Conservation (phyloP, 2,888 invertebrate species). For the Aleiodes alternator region DNA sequence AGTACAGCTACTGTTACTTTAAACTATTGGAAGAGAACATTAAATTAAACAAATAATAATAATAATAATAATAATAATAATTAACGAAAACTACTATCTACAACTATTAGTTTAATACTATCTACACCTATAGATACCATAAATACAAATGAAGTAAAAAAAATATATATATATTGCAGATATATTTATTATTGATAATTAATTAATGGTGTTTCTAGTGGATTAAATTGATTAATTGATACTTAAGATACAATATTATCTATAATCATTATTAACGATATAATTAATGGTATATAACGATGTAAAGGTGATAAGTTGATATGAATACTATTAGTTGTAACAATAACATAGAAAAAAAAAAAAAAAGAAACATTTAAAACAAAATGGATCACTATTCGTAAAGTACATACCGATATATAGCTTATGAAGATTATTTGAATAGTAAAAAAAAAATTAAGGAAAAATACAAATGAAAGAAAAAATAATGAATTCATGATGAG, state of each 20-base stretch:
- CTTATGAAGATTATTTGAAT: conserved; percentile 70
- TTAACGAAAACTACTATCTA: conserved; percentile 23
- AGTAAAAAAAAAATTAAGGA: conserved; percentile 60
- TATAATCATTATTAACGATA: conserved; percentile 68
- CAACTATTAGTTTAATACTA: conserved; percentile 58
- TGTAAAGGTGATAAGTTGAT: conserved; percentile 72
- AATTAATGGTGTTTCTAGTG: conserved; percentile 73
- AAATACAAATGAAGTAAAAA: conserved; percentile 31
- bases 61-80: conserved; percentile 48
- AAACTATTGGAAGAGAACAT: conserved; percentile 38
- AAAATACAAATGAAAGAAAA: conserved; percentile 63
- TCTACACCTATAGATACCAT: conserved; percentile 44
- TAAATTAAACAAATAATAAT: conserved; percentile 46
- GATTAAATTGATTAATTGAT: conserved; percentile 72
- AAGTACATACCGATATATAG: conserved; percentile 68
- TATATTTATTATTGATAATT: conserved; percentile 62
- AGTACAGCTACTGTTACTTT: conserved; percentile 29
- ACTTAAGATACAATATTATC: conserved; percentile 70
- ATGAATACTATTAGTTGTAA: conserved; percentile 68
- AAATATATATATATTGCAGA: conserved; percentile 39
- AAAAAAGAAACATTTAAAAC: conserved; percentile 22
- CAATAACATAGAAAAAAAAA: conserved; percentile 63
- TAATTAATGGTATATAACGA: conserved; percentile 61
- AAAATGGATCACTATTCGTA: conserved; percentile 71
- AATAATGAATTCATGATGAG: conserved; percentile 44